Base-by-base conservation (phyloP, 2,888 invertebrate genomes). In the Arrhopalites spinosus region DNA sequence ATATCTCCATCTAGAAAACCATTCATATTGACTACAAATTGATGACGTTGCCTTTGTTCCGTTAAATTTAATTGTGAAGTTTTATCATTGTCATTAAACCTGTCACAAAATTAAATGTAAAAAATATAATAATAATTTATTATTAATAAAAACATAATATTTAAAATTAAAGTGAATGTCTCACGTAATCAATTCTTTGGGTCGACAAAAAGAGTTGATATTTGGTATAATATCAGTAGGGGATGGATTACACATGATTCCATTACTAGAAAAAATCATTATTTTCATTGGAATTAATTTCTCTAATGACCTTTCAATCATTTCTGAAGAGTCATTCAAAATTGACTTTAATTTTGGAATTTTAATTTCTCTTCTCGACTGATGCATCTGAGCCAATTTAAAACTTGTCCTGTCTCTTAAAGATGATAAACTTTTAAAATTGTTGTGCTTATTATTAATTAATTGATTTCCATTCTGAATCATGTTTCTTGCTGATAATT, bases 1-100 rank as follows among this genome's bases (percentile, higher is more conserved):
- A 70, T 56, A 29, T 70, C 70, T 59, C 59, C 59, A 36, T 70
- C 70, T 1, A 70, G 36, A 23, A 70, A 70, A 30, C 70, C 70
- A 36, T 36, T 29, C 70, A 70, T 70, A 59, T 59, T 70, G 15
- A 70, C 70, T 8, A 30, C 11, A 25, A 70, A 70, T n/a, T 23
- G 56, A 23, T 59, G 59, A 2, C 59, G 25, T n/a, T n/a, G n/a
- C 30, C 36, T 25, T 8, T 69, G 53, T 30, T 68, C 68, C n/a
- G 53, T 13, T 53, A n/a, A n/a, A 23, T 13, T 13, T 23, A 59
- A 20, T 59, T 36, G 3, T 11, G 36, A 36, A 36, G 36, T n/a
- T n/a, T n/a, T n/a, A n/a, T n/a, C n/a, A n/a, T n/a, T n/a, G n/a
- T n/a, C n/a, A n/a, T n/a, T 45, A 45, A 45, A 45, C 7, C 20